Base-by-base conservation (phyloP, 1,140 invertebrate genomes). In the Brachionus manjavacas region DNA sequence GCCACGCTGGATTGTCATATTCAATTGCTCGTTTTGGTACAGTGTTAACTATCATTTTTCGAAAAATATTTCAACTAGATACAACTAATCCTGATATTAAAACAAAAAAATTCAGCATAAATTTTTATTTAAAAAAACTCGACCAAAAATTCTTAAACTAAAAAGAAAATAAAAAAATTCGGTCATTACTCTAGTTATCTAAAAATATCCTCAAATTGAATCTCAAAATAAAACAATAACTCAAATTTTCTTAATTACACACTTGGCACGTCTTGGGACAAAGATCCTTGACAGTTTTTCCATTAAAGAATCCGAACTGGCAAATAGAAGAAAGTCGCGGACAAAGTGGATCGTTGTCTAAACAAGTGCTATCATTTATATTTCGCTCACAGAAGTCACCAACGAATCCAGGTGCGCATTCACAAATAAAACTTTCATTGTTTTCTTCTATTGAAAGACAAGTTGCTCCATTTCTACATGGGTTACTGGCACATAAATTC, bases 361-460 rank as follows among this genome's bases (percentile, higher is more conserved):
- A 43, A 52, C 72, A 76, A 25, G 41, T 72, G 12, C 31, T 39
- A 39, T 41, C 72, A 12, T 23, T 23, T 7, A 23, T 20, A 49
- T 43, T 25, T 49, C 20, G 41, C 12, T 76, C 72, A 25, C 72
- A 76, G 2, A 76, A 76, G 16, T 76, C 72, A 25, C 72, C 72
- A 25, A 76, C 16, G 49, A 49, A 76, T 31, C n/a, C 72, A 49
- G 41, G 20, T 25, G 39, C 41, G 31, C 72, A 76, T 31, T 76
- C 41, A 28, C 72, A 76, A 25, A 76, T 25, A 23, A 12, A 76
- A 49, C 43, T 76, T 9, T 76, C 72, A 49, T 76, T 76, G 20
- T 76, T 76, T 76, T 76, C 72, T 11, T 76, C 72, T 3, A 76
- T 46, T 23, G 72, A 16, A 49, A 49, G 16, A 49, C 72, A 76